Base-by-base conservation (phyloP, 2,113 vertebrate genomes). In the Strix aluco region DNA sequence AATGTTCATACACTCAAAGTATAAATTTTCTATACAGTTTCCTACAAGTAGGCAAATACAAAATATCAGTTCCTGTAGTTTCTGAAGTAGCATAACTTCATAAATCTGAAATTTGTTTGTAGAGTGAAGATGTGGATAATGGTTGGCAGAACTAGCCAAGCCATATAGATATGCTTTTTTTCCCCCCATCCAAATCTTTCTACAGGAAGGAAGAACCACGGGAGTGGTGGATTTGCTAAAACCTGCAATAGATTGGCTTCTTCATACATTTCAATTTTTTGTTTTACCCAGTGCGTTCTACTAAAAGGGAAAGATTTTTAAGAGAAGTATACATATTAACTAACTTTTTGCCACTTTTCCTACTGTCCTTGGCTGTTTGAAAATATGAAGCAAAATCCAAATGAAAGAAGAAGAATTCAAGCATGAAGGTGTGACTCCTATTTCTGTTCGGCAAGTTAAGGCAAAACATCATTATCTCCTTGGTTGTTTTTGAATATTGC, bases 11-110 rank as follows among this genome's bases (percentile, higher is more conserved):
- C 34, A 70, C 32, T 77, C 54, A 62, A 70, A 70, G 21, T 80
- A 90, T 95, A 94, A 91, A 90, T 92, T 95, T 94, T 86, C 83
- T 86, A 29, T 72, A 63, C 6, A 27, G 58, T 70, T 93, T 73
- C 11, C 74, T 90, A 70, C 66, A 90, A 93, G 54, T 20, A 93
- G 22, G 23, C 5, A 88, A 94, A 92, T 65, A 93, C 26, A 88
- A 92, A 94, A 91, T 89, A 87, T 49, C 54, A 65, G 16, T 77
- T 93, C 40, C 44, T 75, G 11, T 49, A 61, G 74, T 75, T 81
- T 82, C 30, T 65, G 34, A 85, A 90, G 70, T 17, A 82, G 12
- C 13, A 77, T 61, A 73, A 80, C 66, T 91, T 87, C 46, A 80
- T 70, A 93, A 95, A 91, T 96, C 62, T 90, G 47, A 88, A 82